Percentiles rank a stretch among this genome's conserved stretches.
Conservation (phyloP, 1,140 invertebrate species). For the Tribolium castaneum region DNA sequence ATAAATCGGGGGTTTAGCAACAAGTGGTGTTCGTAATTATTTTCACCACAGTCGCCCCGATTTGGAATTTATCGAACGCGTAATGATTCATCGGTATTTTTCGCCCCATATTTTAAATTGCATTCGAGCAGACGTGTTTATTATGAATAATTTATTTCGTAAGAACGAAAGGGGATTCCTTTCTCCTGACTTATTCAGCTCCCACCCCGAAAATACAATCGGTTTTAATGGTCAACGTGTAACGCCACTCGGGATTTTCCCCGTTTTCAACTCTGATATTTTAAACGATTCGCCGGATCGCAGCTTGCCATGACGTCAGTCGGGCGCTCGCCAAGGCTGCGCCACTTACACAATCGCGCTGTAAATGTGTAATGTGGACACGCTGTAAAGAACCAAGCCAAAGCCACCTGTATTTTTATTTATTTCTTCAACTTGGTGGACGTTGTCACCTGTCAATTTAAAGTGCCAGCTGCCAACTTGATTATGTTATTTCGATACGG, state of each 20-base stretch:
- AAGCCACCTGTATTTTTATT: neutral
- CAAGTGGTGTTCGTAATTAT: conserved; percentile 23
- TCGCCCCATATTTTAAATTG: conserved; percentile 15
- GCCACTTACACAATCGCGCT: neutral
- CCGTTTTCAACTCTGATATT: conserved; percentile 6
- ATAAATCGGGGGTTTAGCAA: neutral
- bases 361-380: conserved; percentile 1
- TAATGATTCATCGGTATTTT: conserved; percentile 10
- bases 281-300: neutral
- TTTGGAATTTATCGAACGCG: neutral
- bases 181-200: neutral
- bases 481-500: neutral
- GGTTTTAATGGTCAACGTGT: neutral
- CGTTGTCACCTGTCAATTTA: neutral
- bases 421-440: no score
- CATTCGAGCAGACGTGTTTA: conserved; percentile 2
- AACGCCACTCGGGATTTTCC: neutral
- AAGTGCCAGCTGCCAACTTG: neutral
- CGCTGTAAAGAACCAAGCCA: neutral
- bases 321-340: neutral
- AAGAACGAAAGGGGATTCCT: conserved; percentile 15
- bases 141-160: conserved; percentile 8
- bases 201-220: neutral
- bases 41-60: neutral
- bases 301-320: conserved; percentile 2